These are phyloP conservation scores for Anas capensis DNA, from an alignment of 2,797 vertebrate species.

Conservation along the genomic window DNA sequence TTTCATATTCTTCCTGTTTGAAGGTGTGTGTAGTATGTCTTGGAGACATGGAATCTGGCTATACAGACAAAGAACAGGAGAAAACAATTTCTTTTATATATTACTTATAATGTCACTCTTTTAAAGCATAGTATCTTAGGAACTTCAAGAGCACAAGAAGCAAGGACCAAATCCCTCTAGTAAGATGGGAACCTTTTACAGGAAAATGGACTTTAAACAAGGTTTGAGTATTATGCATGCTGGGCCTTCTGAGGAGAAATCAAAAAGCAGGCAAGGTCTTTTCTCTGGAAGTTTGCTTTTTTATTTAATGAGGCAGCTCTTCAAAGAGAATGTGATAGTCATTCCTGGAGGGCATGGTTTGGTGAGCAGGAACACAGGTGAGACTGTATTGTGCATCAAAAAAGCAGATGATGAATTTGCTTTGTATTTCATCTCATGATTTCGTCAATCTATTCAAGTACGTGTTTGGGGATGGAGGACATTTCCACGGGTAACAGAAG, in stretches of 20 bases:
- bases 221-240: slow-evolving; percentile 24
- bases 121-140: neutral
- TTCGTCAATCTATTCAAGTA: slow-evolving; percentile 15
- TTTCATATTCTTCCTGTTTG: slow-evolving; percentile 31
- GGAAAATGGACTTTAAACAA: slow-evolving; percentile 40
- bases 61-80: neutral
- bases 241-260: slow-evolving; percentile 50
- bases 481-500: slow-evolving; percentile 23
- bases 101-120: neutral
- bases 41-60: neutral
- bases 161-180: neutral
- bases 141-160: neutral
- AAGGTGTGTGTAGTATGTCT: neutral
- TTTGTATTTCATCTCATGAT: slow-evolving; percentile 47
- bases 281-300: slow-evolving; percentile 55
- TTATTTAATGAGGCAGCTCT: slow-evolving; percentile 68
- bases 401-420: slow-evolving; percentile 44
- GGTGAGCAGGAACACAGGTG: slow-evolving; percentile 55
- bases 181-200: slow-evolving; percentile 26
- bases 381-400: slow-evolving; percentile 47
- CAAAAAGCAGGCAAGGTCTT: slow-evolving; percentile 30
- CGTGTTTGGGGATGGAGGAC: neutral
- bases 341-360: slow-evolving; percentile 69
- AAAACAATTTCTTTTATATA: neutral
- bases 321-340: slow-evolving; percentile 68